Evolutionary conservation across 2,113 vertebrate species (phyloP).

Genomic region (Hyla sarda): DNA sequence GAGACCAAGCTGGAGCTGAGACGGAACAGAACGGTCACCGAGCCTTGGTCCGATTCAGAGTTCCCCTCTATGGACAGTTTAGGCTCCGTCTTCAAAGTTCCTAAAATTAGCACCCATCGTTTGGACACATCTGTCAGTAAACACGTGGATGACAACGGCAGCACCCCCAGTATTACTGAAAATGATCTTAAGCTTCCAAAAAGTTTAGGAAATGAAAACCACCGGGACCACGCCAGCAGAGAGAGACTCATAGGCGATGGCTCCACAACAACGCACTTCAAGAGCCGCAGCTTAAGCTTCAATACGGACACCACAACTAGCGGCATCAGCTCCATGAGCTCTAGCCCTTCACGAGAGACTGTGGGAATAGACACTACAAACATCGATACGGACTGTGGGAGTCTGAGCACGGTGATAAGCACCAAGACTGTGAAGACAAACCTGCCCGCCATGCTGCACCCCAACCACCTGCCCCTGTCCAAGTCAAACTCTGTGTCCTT

Average conservation of each 20-base stretch:
- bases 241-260: slow-evolving; percentile 88
- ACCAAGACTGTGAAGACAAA: slow-evolving; percentile 92
- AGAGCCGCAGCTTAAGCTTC: slow-evolving; percentile 97
- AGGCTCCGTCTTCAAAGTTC: slow-evolving; percentile 80
- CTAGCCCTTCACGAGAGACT: slow-evolving; percentile 94
- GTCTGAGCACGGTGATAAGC: slow-evolving; percentile 95
- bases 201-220: slow-evolving; percentile 78
- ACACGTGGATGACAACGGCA: slow-evolving; percentile 79
- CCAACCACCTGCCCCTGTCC: slow-evolving; percentile 87
- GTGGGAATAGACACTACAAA: slow-evolving; percentile 86
- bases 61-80: slow-evolving; percentile 82
- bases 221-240: slow-evolving; percentile 86
- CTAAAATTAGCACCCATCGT: slow-evolving; percentile 87
- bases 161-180: slow-evolving; percentile 80
- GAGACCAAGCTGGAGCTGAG: slow-evolving; percentile 82
- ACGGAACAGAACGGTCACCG: slow-evolving; percentile 89
- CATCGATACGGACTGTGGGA: slow-evolving; percentile 92
- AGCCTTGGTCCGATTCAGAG: slow-evolving; percentile 83
- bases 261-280: slow-evolving; percentile 86
- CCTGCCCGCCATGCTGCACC: slow-evolving; percentile 83
- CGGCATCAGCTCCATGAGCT: slow-evolving; percentile 99
- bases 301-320: slow-evolving; percentile 99
- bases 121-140: slow-evolving; percentile 90
- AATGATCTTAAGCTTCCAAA: slow-evolving; percentile 78
- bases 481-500: slow-evolving; percentile 91